Base-by-base conservation (phyloP, 2,888 invertebrate species). In the Tanypteryx hageni region DNA sequence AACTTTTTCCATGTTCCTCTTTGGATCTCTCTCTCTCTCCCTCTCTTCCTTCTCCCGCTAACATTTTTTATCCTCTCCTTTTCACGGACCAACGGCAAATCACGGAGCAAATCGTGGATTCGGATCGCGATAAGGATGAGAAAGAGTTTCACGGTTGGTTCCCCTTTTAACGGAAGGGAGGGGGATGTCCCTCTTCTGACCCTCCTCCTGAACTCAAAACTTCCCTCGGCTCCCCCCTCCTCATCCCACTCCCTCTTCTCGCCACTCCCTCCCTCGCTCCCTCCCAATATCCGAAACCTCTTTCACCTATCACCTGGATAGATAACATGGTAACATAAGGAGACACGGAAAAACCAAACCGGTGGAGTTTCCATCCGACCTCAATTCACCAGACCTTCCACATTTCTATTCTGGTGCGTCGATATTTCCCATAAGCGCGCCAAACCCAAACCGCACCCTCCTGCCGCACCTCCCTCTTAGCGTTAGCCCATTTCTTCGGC, bases 11-110 rank as follows among this genome's bases (percentile, higher is more conserved):
- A 44, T 5, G 44, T 44, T 44, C 44, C 44, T 44, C 44, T 44
- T 44, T 44, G 22, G 76, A n/a, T 76, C 9, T 27, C 27, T 76
- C 9, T 13, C 11, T 76, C 76, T 76, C 13, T 27, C 22, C 22
- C 13, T n/a, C 76, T 76, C 76, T 76, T 76, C 76, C 22, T 27
- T 27, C 76, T 76, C 76, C 27, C n/a, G 18, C 22, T 5, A 76
- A 14, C 22, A 76, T 76, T 27, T 27, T 27, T 68, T 14, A 2
- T 27, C 27, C 22, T 10, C 76, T 76, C 76, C 76, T 27, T 76
- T 83, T 56, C 83, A 83, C 83, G 83, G 83, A 83, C 83, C 83
- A 83, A 83, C 56, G 31, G 83, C 83, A 83, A 83, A 83, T 83
- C 83, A 83, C 83, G 56, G 83, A 56, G 83, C 83, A 83, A 83